These are phyloP conservation scores for Illadopsis cleaveri DNA, from an alignment of 2,113 vertebrate species.

Conservation along the genomic window DNA sequence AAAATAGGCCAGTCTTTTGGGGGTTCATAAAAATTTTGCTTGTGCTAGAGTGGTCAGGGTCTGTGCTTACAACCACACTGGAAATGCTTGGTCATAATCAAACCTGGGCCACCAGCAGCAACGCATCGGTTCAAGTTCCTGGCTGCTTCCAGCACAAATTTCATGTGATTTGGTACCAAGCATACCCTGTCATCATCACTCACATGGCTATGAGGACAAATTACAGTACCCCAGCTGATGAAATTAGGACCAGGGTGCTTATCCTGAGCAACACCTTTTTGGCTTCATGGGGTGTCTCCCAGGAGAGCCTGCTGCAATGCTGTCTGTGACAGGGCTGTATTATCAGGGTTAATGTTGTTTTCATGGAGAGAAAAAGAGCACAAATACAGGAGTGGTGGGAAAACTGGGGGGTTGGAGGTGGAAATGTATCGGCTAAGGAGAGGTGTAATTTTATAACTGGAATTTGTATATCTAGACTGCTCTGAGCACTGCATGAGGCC, in stretches of 20 bases:
- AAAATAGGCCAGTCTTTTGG: neutral
- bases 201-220: neutral
- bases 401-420: neutral
- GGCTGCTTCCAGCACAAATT: neutral
- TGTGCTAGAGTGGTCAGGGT: neutral
- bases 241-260: neutral
- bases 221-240: neutral
- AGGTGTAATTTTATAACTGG: neutral
- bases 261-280: neutral
- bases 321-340: neutral
- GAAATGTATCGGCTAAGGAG: neutral
- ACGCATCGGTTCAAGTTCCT: accelerated
- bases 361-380: neutral
- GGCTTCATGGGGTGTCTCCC: neutral
- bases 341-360: neutral
- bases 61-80: neutral
- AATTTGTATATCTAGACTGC: neutral
- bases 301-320: neutral
- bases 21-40: neutral
- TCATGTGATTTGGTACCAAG: neutral
- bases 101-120: neutral
- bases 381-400: neutral
- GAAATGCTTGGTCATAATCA: neutral
- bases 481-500: neutral
- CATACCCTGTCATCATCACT: neutral